These are phyloP conservation scores for Pangasius mekongensis DNA, from an alignment of 2,797 vertebrate species.

Conservation along the genomic window DNA sequence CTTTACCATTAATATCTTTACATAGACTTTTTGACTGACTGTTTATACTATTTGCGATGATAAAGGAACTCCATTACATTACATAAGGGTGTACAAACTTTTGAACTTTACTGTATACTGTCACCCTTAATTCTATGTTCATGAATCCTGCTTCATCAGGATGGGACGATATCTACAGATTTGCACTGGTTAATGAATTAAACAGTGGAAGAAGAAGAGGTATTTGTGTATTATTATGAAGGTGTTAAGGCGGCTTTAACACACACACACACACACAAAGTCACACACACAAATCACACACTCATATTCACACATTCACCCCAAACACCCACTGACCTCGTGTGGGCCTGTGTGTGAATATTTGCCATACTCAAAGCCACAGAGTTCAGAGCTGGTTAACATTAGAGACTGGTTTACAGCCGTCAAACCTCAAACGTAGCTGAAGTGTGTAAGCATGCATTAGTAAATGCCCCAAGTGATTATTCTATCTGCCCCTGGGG, in stretches of 20 bases:
- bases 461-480: not conserved
- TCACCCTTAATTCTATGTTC: no score
- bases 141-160: no score
- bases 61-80: no score
- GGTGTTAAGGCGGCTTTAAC: conserved; percentile 1
- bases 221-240: conserved; percentile 10
- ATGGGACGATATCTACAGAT: no score
- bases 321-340: not conserved
- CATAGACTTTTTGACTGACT: no score
- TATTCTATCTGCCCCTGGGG: not conserved
- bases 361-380: not conserved
- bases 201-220: conserved; percentile 3
- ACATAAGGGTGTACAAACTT: no score
- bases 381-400: not conserved
- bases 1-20: no score
- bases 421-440: not conserved
- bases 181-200: not conserved
- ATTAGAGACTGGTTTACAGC: not conserved
- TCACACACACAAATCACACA: not conserved
- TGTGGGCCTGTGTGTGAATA: not conserved
- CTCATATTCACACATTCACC: not conserved
- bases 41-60: no score
- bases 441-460: not conserved
- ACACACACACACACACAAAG: not conserved
- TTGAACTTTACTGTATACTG: no score